phyloP scores from a whole-genome alignment of 2,797 vertebrate species.

The Spheniscus humboldti region DNA sequence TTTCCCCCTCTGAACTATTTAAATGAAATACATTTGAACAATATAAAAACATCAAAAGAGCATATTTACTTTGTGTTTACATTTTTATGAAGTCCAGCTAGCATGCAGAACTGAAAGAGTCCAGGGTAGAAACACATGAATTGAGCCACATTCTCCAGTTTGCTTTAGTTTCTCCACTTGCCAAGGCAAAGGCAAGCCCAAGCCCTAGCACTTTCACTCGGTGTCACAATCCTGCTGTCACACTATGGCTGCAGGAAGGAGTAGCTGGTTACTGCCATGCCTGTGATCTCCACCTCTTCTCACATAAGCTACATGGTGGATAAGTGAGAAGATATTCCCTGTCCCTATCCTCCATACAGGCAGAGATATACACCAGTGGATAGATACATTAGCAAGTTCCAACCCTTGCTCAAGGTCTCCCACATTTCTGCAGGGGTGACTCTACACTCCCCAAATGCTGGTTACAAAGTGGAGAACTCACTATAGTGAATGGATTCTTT shows the following conservation, averaged over 20 bases:
- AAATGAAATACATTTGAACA: neutral
- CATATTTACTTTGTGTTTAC: neutral
- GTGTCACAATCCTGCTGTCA: neutral
- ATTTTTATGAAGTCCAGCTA: neutral
- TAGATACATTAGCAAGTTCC: neutral
- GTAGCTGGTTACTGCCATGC: neutral
- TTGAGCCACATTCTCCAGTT: neutral
- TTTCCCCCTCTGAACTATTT: neutral
- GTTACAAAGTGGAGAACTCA: neutral
- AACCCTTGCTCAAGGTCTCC: neutral
- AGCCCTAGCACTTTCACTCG: neutral
- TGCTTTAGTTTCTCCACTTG: neutral
- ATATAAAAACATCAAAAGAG: neutral
- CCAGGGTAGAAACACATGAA: neutral
- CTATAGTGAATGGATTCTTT: neutral
- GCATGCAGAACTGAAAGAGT: neutral
- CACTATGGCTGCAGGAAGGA: neutral
- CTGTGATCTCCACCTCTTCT: neutral
- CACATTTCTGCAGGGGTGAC: neutral
- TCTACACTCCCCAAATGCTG: neutral
- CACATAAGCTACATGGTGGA: neutral
- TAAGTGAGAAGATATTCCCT: neutral
- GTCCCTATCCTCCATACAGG: neutral
- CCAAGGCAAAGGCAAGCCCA: neutral
- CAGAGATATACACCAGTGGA: neutral